These are phyloP conservation scores for Cetoscarus ocellatus DNA, from an alignment of 2,797 vertebrate species.

Conservation along the genomic window DNA sequence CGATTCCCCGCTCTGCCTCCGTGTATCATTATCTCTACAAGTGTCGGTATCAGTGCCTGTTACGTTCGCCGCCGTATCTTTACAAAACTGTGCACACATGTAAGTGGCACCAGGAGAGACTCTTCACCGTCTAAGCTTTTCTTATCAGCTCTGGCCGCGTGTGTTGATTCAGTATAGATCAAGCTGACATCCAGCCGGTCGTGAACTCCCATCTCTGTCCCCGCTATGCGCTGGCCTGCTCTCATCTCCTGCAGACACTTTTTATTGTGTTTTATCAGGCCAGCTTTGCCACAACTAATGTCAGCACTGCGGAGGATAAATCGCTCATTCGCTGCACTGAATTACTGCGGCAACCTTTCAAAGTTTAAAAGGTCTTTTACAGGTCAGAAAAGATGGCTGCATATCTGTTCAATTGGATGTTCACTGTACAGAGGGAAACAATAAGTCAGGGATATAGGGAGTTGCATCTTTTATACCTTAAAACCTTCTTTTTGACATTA, in stretches of 20 bases:
- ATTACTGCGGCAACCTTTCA: conserved; percentile 45
- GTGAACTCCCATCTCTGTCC: conserved; percentile 38
- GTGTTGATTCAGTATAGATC: conserved; percentile 57
- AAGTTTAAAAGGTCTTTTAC: conserved; percentile 30
- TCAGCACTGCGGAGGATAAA: conserved; percentile 38
- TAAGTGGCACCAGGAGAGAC: conserved; percentile 48
- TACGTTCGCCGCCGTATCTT: conserved; percentile 9
- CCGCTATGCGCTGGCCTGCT: conserved; percentile 16
- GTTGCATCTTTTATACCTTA: neutral
- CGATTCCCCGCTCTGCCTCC: conserved; percentile 27
- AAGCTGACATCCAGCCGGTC: conserved; percentile 54
- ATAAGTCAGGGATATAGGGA: neutral
- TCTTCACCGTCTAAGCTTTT: conserved; percentile 27
- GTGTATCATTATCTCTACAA: conserved; percentile 38
- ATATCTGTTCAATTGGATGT: conserved; percentile 16
- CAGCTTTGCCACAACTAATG: conserved; percentile 37
- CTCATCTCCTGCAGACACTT: conserved; percentile 28
- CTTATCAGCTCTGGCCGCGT: conserved; percentile 55
- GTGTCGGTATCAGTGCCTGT: neutral
- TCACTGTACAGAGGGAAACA: neutral
- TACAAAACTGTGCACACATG: conserved; percentile 25
- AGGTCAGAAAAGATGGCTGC: conserved; percentile 25
- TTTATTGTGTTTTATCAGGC: conserved; percentile 58
- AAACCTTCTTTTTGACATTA: neutral
- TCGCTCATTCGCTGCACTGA: conserved; percentile 25